Conservation (phyloP, 2,888 invertebrate genomes). For the Celastrina argiolus region DNA sequence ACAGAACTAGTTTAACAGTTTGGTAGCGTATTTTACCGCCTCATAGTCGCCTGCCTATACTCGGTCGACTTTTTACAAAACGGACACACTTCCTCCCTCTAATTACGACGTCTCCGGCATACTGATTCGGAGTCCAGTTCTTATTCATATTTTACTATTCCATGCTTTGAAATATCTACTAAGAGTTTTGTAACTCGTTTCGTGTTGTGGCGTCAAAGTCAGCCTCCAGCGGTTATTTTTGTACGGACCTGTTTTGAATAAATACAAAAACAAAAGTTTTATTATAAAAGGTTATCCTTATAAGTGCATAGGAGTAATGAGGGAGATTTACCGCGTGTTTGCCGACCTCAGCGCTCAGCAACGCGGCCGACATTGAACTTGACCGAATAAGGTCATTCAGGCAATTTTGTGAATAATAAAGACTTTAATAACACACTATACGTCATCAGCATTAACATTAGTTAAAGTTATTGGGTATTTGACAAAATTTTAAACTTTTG, state of each 20-base stretch:
- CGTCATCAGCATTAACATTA: background rate
- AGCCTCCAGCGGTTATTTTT: background rate
- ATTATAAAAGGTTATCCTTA: slow-evolving; percentile 3
- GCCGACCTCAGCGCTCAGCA: background rate
- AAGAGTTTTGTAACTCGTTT: background rate
- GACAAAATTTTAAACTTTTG: too few species aligned
- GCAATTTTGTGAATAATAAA: slow-evolving; percentile 9
- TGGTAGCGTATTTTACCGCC: background rate
- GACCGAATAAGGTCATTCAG: background rate
- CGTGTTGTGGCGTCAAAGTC: background rate
- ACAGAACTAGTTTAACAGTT: background rate
- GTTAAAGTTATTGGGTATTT: too few species aligned
- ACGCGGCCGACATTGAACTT: slow-evolving; percentile 5
- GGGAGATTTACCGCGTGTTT: background rate
- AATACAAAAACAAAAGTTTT: slow-evolving; percentile 8
- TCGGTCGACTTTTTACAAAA: slow-evolving; percentile 13
- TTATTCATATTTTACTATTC: background rate
- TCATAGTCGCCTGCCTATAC: background rate
- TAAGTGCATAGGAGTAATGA: background rate
- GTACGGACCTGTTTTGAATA: slow-evolving; percentile 10
- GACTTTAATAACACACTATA: background rate
- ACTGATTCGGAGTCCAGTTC: background rate
- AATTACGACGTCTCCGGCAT: slow-evolving; percentile 15
- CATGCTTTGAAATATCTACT: background rate
- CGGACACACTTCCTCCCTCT: slow-evolving; percentile 9